A percentile compares a stretch with the other conserved stretches of the same genome.
phyloP scores from a whole-genome alignment of 2,888 invertebrate genomes.

The Anarsia innoxiella region DNA sequence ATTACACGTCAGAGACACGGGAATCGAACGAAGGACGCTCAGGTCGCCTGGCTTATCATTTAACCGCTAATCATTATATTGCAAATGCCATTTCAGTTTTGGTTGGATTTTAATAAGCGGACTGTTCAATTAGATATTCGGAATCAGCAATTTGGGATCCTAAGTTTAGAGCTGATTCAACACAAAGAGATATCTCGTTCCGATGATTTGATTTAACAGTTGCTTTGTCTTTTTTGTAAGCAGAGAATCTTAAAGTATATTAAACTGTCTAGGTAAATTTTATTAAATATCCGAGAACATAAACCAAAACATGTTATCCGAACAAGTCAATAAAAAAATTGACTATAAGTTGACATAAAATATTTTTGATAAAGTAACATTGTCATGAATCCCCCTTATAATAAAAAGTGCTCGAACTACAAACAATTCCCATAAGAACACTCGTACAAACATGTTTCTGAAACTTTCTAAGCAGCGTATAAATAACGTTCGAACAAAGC shows the following conservation, averaged over 20 bases:
- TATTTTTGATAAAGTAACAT: too few relatives aligned
- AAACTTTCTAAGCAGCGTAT: conserved; percentile 67
- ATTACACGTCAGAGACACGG: conserved; percentile 73
- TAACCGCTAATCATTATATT: conserved; percentile 65
- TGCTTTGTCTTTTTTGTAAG: too few relatives aligned
- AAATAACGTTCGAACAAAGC: conserved; percentile 65
- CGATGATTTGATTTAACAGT: too few relatives aligned
- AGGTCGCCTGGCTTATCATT: conserved; percentile 69
- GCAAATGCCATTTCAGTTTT: conserved; percentile 69
- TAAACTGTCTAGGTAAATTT: too few relatives aligned
- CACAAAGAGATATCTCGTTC: too few relatives aligned
- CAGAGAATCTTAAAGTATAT: too few relatives aligned
- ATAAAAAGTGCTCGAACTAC: conserved; percentile 49
- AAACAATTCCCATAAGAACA: conserved; percentile 59
- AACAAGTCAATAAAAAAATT: too few relatives aligned
- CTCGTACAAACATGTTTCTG: conserved; percentile 55
- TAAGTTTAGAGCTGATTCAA: conserved; percentile 43
- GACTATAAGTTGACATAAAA: conserved; percentile 12
- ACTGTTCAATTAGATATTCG: conserved; percentile 45
- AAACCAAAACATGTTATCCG: too few relatives aligned
- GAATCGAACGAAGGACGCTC: conserved; percentile 68
- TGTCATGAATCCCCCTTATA: conserved; percentile 30
- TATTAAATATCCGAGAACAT: too few relatives aligned
- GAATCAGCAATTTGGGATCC: conserved; percentile 50
- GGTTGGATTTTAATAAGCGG: conserved; percentile 59